These are phyloP conservation scores for Phylloscopus collybita DNA, from an alignment of 2,797 vertebrate species.

Conservation along the genomic window DNA sequence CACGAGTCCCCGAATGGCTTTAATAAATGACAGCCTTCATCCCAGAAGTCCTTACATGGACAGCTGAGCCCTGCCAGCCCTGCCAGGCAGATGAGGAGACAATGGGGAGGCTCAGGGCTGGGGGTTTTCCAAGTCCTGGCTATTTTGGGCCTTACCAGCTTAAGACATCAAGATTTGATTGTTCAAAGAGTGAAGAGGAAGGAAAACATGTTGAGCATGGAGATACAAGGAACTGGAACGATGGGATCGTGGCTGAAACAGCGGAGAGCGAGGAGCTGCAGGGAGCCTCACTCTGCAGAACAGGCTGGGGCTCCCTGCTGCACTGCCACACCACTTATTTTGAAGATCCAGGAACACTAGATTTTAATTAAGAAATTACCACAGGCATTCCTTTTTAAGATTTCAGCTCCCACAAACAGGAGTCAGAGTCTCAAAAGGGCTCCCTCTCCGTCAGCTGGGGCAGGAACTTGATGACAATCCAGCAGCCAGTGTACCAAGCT, in stretches of 20 bases:
- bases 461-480: background rate
- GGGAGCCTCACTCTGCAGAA: background rate
- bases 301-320: background rate
- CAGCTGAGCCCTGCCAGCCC: background rate
- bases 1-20: background rate
- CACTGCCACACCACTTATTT: background rate
- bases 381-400: background rate
- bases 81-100: background rate
- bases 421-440: background rate
- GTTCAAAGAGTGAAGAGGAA: background rate
- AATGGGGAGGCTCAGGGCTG: background rate
- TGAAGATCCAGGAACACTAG: background rate
- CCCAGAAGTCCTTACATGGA: background rate
- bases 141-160: background rate
- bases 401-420: background rate
- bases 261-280: background rate
- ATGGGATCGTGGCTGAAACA: background rate
- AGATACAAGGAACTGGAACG: background rate
- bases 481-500: background rate
- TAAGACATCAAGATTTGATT: background rate
- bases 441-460: background rate
- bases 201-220: background rate
- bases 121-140: background rate
- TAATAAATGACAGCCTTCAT: slow-evolving; percentile 47
- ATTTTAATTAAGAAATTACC: background rate